Evolutionary conservation across 1,140 invertebrate species (phyloP).

Genomic region (Hyles vespertilio): DNA sequence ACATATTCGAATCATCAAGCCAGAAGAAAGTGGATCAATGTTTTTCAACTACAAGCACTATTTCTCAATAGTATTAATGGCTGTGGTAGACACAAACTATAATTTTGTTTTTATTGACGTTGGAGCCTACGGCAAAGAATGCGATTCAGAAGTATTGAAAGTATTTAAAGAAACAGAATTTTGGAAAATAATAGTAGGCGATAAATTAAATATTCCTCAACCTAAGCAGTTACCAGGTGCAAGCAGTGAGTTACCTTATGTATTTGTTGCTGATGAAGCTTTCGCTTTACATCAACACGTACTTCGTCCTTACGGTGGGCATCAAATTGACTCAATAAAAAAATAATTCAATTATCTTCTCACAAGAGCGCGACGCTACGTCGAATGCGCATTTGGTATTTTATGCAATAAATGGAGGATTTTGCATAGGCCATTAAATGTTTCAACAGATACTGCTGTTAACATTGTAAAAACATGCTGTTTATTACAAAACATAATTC

Average conservation of each 20-base stretch:
- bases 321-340: no score
- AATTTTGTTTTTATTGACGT: conserved; percentile 51
- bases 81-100: conserved; percentile 49
- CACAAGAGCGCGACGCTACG: no score
- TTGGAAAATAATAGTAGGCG: conserved; percentile 26
- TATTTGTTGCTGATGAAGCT: conserved; percentile 39
- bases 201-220: conserved; percentile 27
- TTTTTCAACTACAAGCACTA: conserved; percentile 70
- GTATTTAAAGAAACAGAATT: conserved; percentile 44
- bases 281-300: conserved; percentile 33
- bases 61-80: conserved; percentile 62
- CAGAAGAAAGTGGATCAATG: conserved; percentile 41
- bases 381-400: no score
- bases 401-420: no score
- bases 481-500: no score
- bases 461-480: no score
- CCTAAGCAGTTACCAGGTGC: conserved; percentile 25
- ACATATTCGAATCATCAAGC: conserved; percentile 46
- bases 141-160: conserved; percentile 48
- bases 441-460: no score
- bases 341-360: no score
- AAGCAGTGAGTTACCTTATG: conserved; percentile 23
- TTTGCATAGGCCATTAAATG: no score
- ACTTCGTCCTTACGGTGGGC: no score
- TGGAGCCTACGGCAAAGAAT: conserved; percentile 48